These are phyloP conservation scores for Limosa lapponica DNA, from an alignment of 2,797 vertebrate genomes.

Conservation along the genomic window DNA sequence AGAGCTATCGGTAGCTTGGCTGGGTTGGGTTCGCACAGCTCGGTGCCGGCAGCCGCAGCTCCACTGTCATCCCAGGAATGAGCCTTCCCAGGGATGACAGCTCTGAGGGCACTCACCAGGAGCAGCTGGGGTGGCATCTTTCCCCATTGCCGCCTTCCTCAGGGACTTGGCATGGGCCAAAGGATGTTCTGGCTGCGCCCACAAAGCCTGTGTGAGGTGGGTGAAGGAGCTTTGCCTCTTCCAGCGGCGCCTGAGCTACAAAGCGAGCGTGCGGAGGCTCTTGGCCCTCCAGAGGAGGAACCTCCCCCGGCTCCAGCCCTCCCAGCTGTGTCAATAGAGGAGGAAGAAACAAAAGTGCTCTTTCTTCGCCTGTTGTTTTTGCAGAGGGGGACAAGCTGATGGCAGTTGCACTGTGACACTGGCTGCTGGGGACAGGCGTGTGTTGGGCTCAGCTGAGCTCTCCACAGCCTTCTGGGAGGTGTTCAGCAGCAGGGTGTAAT, in stretches of 20 bases:
- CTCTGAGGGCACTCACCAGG: rapidly evolving
- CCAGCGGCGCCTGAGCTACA: not conserved
- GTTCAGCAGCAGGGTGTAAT: not conserved
- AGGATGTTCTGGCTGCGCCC: not conserved
- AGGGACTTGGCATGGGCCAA: rapidly evolving
- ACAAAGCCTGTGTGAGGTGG: not conserved
- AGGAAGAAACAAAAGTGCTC: constrained; percentile 73
- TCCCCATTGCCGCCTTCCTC: rapidly evolving
- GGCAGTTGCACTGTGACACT: not conserved
- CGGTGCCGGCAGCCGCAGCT: rapidly evolving
- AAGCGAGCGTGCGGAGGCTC: not conserved
- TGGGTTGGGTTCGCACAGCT: rapidly evolving
- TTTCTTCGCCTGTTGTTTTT: not conserved
- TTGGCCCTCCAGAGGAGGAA: constrained; percentile 70
- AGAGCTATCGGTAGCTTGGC: rapidly evolving
- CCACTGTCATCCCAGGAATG: rapidly evolving
- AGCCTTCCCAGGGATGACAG: not conserved
- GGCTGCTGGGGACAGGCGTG: not conserved
- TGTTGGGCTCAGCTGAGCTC: not conserved
- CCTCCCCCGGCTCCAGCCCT: constrained; percentile 68
- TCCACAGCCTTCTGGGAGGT: not conserved
- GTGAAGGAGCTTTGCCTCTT: not conserved
- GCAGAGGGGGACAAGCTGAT: not conserved
- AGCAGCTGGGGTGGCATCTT: not conserved
- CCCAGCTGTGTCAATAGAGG: constrained; percentile 88